phyloP scores from a whole-genome alignment of 2,113 vertebrate genomes.

The Tor tambroides region DNA sequence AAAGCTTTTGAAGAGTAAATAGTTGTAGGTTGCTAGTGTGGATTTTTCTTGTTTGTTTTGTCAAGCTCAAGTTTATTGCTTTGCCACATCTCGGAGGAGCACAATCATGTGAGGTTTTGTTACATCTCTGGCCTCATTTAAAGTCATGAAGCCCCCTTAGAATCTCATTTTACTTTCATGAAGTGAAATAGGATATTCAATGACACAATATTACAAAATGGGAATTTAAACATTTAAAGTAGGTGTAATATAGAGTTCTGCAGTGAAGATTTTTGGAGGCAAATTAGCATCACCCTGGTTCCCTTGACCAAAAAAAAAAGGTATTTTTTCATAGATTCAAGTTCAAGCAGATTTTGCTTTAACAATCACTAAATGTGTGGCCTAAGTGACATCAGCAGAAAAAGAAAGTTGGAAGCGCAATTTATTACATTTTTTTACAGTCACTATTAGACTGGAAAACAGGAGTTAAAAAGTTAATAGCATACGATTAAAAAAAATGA shows the following conservation, averaged over 20 bases:
- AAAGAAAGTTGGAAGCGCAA: no score
- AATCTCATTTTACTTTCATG: not conserved
- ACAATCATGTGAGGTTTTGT: not conserved
- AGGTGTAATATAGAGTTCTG: no score
- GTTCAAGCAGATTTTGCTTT: not conserved
- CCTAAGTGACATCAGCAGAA: no score
- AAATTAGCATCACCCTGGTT: not conserved
- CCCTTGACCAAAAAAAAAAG: not conserved
- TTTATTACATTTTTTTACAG: no score
- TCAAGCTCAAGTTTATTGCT: conserved; percentile 31
- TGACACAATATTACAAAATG: not conserved
- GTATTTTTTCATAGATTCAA: no score
- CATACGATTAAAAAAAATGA: not conserved
- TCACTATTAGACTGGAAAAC: not conserved
- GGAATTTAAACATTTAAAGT: not conserved
- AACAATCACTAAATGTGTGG: not conserved
- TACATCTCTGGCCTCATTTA: not conserved
- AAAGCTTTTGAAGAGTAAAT: conserved; percentile 23
- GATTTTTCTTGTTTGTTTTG: conserved; percentile 9
- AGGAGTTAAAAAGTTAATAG: not conserved
- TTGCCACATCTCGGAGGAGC: not conserved
- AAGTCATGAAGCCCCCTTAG: not conserved
- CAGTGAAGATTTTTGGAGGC: not conserved
- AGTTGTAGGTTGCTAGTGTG: not conserved
- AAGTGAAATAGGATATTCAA: not conserved